A percentile compares a stretch with the other conserved stretches of the same genome.
These are phyloP conservation scores for Centropristis striata DNA, from an alignment of 2,113 vertebrate species.

Conservation along the genomic window DNA sequence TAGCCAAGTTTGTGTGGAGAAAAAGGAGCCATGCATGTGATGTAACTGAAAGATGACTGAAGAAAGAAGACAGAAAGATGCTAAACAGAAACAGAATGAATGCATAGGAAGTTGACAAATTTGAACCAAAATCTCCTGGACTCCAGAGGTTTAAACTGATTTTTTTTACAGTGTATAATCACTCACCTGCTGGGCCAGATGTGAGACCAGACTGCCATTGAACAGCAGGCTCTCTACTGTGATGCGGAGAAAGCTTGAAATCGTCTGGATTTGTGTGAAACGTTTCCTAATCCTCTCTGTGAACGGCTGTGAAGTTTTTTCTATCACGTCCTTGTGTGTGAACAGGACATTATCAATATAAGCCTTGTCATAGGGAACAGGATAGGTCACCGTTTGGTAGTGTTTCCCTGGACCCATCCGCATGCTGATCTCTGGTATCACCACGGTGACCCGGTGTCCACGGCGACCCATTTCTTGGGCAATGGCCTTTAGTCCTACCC, in stretches of 20 bases:
- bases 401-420: slow-evolving; percentile 82
- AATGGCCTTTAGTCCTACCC: slow-evolving; percentile 84
- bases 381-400: slow-evolving; percentile 78
- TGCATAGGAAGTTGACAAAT: too few relatives aligned
- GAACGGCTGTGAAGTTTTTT: slow-evolving; percentile 53
- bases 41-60: too few relatives aligned
- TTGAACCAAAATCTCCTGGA: too few relatives aligned
- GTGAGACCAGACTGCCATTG: slow-evolving; percentile 74
- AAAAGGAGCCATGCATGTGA: too few relatives aligned
- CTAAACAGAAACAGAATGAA: too few relatives aligned
- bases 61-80: too few relatives aligned
- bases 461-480: slow-evolving; percentile 83
- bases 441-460: slow-evolving; percentile 84
- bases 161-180: too few relatives aligned
- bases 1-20: too few relatives aligned
- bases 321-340: rapidly evolving
- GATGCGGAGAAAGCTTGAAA: background rate
- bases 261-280: background rate
- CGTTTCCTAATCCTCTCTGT: slow-evolving; percentile 55
- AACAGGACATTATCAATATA: slow-evolving; percentile 24
- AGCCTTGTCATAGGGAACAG: slow-evolving; percentile 77
- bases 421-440: slow-evolving; percentile 86
- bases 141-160: too few relatives aligned
- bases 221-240: slow-evolving; percentile 83
- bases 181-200: slow-evolving; percentile 73